These are phyloP conservation scores for Marmota monax DNA, from an alignment of 2,113 vertebrate species.

Conservation along the genomic window DNA sequence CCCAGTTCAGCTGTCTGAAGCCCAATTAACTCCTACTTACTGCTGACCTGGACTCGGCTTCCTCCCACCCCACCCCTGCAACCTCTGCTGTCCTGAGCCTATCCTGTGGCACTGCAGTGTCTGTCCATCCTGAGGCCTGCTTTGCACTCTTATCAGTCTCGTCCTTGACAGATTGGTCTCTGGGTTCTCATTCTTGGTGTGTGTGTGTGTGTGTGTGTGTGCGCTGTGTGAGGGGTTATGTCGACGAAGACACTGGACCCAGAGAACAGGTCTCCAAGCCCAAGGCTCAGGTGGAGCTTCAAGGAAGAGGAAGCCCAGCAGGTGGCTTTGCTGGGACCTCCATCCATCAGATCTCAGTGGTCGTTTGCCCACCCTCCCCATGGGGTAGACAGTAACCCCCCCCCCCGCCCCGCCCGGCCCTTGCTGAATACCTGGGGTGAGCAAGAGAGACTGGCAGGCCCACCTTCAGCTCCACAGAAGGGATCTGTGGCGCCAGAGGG, in stretches of 20 bases:
- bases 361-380: background rate
- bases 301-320: background rate
- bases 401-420: accelerated
- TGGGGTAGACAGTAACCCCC: background rate
- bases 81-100: background rate
- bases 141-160: background rate
- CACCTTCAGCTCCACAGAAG: too few species aligned
- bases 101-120: background rate
- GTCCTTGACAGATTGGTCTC: background rate
- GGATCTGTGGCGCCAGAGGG: too few species aligned
- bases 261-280: background rate
- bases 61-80: too few species aligned
- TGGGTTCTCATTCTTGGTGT: background rate
- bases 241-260: background rate
- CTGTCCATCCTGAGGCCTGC: background rate
- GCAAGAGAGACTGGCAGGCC: too few species aligned
- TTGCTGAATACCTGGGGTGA: too few species aligned
- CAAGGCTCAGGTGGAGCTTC: background rate
- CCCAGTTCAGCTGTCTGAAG: too few species aligned
- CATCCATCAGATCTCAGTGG: background rate
- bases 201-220: too few species aligned
- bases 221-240: too few species aligned
- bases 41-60: too few species aligned
- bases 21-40: accelerated
- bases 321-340: background rate